A percentile compares a stretch with the other conserved stretches of the same genome.
Conservation (phyloP, 2,888 invertebrate species). For the Oscheius onirici region DNA sequence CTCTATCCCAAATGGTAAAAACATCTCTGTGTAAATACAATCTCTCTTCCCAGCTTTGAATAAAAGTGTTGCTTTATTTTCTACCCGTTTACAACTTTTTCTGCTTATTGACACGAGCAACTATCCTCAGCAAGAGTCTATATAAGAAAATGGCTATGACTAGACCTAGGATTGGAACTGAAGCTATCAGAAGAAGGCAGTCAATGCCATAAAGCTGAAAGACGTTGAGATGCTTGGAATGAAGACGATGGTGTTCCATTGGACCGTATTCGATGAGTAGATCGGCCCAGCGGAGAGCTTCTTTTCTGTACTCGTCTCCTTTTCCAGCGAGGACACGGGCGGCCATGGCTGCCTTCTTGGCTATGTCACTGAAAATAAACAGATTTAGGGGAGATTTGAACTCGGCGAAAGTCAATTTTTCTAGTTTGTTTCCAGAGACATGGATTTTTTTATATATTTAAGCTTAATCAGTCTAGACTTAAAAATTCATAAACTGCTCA, state of each 20-base stretch:
- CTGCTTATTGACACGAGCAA: background rate
- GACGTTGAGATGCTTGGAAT: background rate
- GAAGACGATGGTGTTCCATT: background rate
- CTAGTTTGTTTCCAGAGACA: too few species aligned
- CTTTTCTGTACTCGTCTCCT: constrained; percentile 17
- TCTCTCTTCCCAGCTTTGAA: background rate
- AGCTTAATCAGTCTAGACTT: too few species aligned
- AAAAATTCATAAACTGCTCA: too few species aligned
- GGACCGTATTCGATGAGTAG: constrained; percentile 13
- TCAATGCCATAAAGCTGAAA: constrained; percentile 9
- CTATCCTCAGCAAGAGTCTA: background rate
- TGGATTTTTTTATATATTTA: too few species aligned
- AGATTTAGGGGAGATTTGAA: background rate
- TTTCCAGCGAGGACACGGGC: background rate
- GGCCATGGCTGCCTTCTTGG: constrained; percentile 16
- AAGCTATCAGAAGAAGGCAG: background rate
- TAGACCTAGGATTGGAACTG: background rate
- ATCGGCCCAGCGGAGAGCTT: background rate
- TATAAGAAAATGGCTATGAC: background rate
- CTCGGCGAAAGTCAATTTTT: too few species aligned
- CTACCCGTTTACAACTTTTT: background rate
- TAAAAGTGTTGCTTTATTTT: background rate
- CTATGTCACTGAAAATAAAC: constrained; percentile 4
- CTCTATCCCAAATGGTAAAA: constrained; percentile 68
- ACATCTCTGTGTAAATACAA: background rate